Base-by-base conservation (phyloP, 2,888 invertebrate genomes). In the Pristionchus exspectatus region DNA sequence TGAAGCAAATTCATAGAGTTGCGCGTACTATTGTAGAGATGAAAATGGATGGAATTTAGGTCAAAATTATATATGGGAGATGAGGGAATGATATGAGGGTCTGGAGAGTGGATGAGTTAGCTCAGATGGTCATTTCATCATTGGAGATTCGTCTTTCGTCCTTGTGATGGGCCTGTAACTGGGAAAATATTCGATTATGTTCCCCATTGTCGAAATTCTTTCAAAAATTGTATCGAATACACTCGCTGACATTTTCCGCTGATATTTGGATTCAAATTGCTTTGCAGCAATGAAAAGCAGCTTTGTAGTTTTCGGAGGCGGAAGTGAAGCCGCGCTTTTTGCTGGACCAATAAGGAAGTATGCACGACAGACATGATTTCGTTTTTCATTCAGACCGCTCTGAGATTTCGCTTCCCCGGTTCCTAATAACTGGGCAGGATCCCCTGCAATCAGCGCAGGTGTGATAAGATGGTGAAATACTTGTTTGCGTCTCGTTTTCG, bases 41-140 rank as follows among this genome's bases (percentile, higher is more conserved):
- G 44, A 9, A 38, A 50, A 12, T 7, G 7, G 3, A 50, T 50
- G 44, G 44, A 38, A 38, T 38, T 3, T 5, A 38, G 38, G 2
- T 38, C 38, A 38, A 38, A 38, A 38, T 38, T 38, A 38, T 38
- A 38, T 38, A 3, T 38, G 38, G 38, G 38, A 38, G 38, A 38
- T 38, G 2, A 50, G 44, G 44, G 44, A 50, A 9, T 50, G 44
- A 50, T 50, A 50, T 50, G 44, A 50, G 9, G 44, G 44, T 50
- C 12, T 9, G 44, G 9, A 50, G 44, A 12, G 10, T 50, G 44
- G 59, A 0, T 63, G 63, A 24, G 21, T 63, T n/a, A 10, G 10
- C 14, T 85, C 33, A 85, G 38, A 59, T 59, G 33, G 84, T 85
- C 84, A 85, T 85, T 27, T 85, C 84, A 21, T 85, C 84, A 85